These are phyloP conservation scores for Ligdia adustata DNA, from an alignment of 2,888 invertebrate species.

Conservation along the genomic window DNA sequence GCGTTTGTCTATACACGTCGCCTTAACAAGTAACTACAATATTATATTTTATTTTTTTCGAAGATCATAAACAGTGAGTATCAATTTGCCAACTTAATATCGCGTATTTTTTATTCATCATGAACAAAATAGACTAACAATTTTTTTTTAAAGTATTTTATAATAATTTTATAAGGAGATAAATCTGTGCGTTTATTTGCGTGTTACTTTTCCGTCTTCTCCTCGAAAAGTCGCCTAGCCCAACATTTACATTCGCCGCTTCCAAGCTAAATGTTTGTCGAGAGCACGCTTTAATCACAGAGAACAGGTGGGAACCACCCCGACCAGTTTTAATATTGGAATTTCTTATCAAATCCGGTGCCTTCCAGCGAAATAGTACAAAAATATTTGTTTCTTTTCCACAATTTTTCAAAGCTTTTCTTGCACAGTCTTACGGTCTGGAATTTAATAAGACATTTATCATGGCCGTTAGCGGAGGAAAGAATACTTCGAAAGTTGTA, in stretches of 20 bases:
- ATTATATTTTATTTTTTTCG: too few species aligned
- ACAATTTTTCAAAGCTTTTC: constrained; percentile 39
- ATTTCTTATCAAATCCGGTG: constrained; percentile 69
- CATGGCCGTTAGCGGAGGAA: constrained; percentile 13
- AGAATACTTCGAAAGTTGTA: background rate
- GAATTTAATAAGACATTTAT: constrained; percentile 36
- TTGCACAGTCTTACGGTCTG: constrained; percentile 31
- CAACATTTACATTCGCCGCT: constrained; percentile 75
- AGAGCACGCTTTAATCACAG: constrained; percentile 77
- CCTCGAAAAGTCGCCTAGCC: constrained; percentile 67
- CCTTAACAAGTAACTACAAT: too few species aligned
- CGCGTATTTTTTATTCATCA: too few species aligned
- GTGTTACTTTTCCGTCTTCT: constrained; percentile 64
- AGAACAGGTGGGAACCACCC: constrained; percentile 68
- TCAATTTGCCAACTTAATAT: too few species aligned
- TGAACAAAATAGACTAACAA: too few species aligned
- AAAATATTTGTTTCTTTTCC: constrained; percentile 44
- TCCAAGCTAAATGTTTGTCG: constrained; percentile 60
- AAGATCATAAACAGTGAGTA: too few species aligned
- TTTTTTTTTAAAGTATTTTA: too few species aligned
- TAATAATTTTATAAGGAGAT: too few species aligned
- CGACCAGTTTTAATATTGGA: constrained; percentile 76
- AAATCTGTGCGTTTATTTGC: constrained; percentile 39
- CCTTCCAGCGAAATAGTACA: constrained; percentile 47
- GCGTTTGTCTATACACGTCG: too few species aligned